Evolutionary conservation across 2,797 vertebrate species (phyloP), one percentile per base, ranked within the genome.

Genomic region (Botia almorhae): DNA sequence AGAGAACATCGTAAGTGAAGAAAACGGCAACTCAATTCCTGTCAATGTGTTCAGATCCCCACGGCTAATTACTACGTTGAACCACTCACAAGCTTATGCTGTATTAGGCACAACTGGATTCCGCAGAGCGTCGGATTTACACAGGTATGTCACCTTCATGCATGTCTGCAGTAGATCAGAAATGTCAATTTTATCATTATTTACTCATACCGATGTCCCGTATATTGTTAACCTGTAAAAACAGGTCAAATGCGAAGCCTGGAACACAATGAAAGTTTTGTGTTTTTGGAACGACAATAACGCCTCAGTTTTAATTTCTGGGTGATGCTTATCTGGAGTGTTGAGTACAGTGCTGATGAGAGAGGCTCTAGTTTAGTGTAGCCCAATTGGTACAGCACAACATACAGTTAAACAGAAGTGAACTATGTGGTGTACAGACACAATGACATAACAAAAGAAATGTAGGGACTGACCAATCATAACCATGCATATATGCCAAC

Each of bases 11-110:
- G 53, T 39, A 70, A 64, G 67, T 60, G 63, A 64, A 68, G 56
- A 84, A 78, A 85, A 74, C 74, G 76, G 23, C 43, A 69, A 63
- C 46, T 78, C 39, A 19, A 73, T 74, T 55, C 67, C 21, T 69
- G 65, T 78, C 65, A 77, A 5, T 55, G 33, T 56, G 64, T 65
- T 48, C 17, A 76, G 68, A 56, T 58, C 64, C 64, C 6, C 53
- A 56, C 43, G 46, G 65, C 65, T 78, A 69, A 78, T 60, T 78
- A 60, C 55, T 60, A 50, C 26, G 19, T 10, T 69, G 51, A 69
- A 48, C 43, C 19, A 4, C 53, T 77, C 65, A 60, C 14, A 2
- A 19, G 65, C 76, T 69, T 60, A 60, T 60, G 69, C 39, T 60
- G 76, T 60, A 43, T 60, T 50, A 60, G 29, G 51, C 51, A 33